Base-by-base conservation (phyloP, 2,113 vertebrate species). In the Geothlypis trichas region DNA sequence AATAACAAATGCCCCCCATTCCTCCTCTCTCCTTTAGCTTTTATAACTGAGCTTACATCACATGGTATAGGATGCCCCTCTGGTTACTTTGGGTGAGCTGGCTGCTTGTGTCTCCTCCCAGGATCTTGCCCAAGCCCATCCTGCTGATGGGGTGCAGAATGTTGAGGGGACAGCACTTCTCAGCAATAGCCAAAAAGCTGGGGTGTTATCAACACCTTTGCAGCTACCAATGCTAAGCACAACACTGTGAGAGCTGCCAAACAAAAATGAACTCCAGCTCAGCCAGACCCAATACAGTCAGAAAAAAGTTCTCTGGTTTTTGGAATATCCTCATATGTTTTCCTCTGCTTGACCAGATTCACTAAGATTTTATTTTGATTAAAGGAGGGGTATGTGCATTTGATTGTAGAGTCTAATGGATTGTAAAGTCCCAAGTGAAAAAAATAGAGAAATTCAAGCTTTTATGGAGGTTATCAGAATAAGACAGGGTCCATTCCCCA, bases 381-480 rank as follows among this genome's bases (percentile, higher is more conserved):
- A 62, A 81, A 47, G 51, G 17, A 41, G 2, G 9, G 2, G 13
- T 39, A 41, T 51, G 42, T 8, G 15, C 8, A 14, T 84, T 67
- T 84, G 28, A 1, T 63, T 87, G 8, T 61, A 39, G 27, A 59
- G 19, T 51, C 55, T 49, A 37, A 55, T 37, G 28, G 35, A 42
- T 2, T 0, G 3, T 72, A 4, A 82, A 59, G 26, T 42, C 39
- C 39, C 47, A 42, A 63, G 35, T 24, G 65, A 85, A 74, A 63
- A 2, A 41, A 66, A 61, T 0, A 0, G 1, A 76, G 28, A 74
- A 42, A 80, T 66, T 71, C 30, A 42, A 28, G 31, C 47, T 23
- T 72, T 7, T 47, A 7, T 6, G 22, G 54, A 65, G 12, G 9
- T 74, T 59, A 35, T 18, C 0, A 0, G 30, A 58, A 42, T 12